Base-by-base conservation (phyloP, 2,797 vertebrate genomes). In the Gouania willdenowi region DNA sequence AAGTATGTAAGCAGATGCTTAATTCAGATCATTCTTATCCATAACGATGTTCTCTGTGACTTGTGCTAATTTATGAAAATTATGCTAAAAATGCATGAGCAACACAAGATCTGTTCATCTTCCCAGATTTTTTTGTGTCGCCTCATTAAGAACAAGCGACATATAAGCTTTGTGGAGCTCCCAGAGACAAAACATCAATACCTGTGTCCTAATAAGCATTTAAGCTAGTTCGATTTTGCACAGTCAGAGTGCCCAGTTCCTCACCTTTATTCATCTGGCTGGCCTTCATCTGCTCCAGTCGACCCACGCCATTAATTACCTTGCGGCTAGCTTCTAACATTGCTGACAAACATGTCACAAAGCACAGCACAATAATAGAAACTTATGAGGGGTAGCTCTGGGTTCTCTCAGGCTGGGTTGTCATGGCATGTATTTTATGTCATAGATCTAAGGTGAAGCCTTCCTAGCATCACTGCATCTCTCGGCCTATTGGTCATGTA, bases 251-350 rank as follows among this genome's bases (percentile, higher is more conserved):
- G 61, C 53, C 53, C 73, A 65, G 75, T 85, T 74, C 64, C 64
- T 83, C 78, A 81, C 73, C 70, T 81, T 85, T 82, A 81, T 77
- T 86, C 66, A 71, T 84, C 70, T 66, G 67, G 61, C 67, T 55
- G 58, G 82, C 73, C 78, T 76, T 79, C 61, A 39, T 62, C 51
- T 66, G 53, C 63, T 62, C 62, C 56, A 56, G 59, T 60, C 56
- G 66, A 71, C 66, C 62, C 26, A 1, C 16, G 8, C 53, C 75
- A 86, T 85, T 87, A 83, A 84, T 87, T 86, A 86, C 74, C 72
- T 49, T 29, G 63, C 46, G 67, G 69, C 77, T 58, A 45, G 62
- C 52, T 64, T 59, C 62, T 53, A 70, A 64, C 56, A 45, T 53
- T 23, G 26, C 39, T 22, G 28, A 64, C 72, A 66, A 61, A 61